Percentiles rank a stretch among this genome's conserved stretches.
These are phyloP conservation scores for Netelia inedita DNA, from an alignment of 2,888 invertebrate species.

Conservation along the genomic window DNA sequence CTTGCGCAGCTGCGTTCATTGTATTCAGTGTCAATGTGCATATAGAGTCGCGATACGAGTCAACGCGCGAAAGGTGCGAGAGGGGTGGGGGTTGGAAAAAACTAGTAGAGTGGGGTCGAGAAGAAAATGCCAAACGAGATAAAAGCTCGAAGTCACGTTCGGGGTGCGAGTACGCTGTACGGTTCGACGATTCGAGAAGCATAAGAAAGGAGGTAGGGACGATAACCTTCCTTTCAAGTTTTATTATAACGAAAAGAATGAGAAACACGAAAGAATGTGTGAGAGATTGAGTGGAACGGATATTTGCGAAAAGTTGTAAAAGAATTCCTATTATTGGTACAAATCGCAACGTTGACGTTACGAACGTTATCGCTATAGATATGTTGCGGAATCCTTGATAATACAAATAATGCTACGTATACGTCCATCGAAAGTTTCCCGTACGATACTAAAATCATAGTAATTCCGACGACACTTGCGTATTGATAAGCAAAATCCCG, in stretches of 20 bases:
- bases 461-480: no score
- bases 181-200: conserved; percentile 28
- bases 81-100: background rate
- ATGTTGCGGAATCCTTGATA: no score
- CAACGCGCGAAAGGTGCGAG: background rate
- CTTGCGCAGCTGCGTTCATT: background rate
- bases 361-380: no score
- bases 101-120: background rate
- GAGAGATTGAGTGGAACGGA: background rate
- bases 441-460: no score
- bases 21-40: background rate
- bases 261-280: conserved; percentile 26
- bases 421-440: no score
- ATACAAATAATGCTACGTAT: no score
- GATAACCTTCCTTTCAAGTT: background rate
- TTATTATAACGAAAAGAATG: conserved; percentile 35
- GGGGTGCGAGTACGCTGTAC: conserved; percentile 33
- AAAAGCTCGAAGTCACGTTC: conserved; percentile 60
- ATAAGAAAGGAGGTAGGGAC: background rate
- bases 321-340: background rate
- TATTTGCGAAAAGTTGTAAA: no score
- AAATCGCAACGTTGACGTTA: conserved; percentile 6
- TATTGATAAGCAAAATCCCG: no score
- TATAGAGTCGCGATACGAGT: background rate
- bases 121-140: conserved; percentile 46